Base-by-base conservation (phyloP, 2,113 vertebrate species). In the Kryptolebias marmoratus region DNA sequence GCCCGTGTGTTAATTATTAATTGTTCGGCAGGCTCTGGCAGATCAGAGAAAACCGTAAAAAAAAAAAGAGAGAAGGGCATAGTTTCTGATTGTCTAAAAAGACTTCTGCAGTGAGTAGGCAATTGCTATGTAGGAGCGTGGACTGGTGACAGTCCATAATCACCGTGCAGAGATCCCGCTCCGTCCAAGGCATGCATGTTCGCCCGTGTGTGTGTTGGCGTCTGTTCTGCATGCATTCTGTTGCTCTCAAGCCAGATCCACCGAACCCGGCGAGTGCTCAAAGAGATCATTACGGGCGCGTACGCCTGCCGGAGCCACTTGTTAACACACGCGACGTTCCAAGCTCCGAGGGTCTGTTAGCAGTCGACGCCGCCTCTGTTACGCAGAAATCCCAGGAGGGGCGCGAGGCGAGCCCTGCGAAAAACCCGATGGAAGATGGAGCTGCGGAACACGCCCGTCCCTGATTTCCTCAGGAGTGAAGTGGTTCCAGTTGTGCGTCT, bases 1-100 rank as follows among this genome's bases (percentile, higher is more conserved):
- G 83, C 72, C 58, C 22, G 65, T 66, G 75, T 61, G 59, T 94
- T 89, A 92, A 93, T 93, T 88, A 93, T 93, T 93, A 90, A 94
- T 91, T 78, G 64, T 81, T 82, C 80, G 47, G 50, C 18, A 11
- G 79, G 89, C 80, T 81, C 66, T 71, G 76, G 64, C 77, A 90
- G 83, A 86, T 88, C 80, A 80, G 74, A 87, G 85, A 82, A 87
- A 89, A 88, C 58, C 36, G 50, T 48, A 47, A 36, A 53, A 11
- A n/a, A 54, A 62, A 32, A 32, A 42, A 22, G n/a, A 22, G 22
- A 22, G 42, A 18, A 49, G 78, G 54, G 49, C 66, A 68, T 7
- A 28, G 63, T 77, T 71, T 86, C 30, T 77, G 81, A 79, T 79
- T 80, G 64, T 63, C 49, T 82, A 72, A 68, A 56, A 69, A 75